Conservation (phyloP, 2,888 invertebrate species). For the Sminthurinus aureus region DNA sequence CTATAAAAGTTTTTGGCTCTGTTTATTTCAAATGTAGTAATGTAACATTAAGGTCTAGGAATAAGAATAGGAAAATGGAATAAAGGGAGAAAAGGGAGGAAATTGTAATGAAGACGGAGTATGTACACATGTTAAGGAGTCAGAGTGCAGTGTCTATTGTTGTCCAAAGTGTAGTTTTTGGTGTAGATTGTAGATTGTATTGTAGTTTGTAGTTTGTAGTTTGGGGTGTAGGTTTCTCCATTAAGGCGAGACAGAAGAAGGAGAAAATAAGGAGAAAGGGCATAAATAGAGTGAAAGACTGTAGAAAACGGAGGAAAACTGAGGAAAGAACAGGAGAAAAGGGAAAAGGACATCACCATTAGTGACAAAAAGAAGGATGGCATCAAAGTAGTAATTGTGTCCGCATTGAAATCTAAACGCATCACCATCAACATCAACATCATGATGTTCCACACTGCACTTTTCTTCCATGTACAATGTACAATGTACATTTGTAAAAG, state of each 20-base stretch:
- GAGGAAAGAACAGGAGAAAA: neutral
- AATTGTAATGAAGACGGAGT: too few relatives aligned
- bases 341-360: conserved; percentile 31
- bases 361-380: conserved; percentile 21
- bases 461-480: too few relatives aligned
- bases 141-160: too few relatives aligned
- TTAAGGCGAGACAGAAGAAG: neutral
- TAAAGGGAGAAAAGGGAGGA: too few relatives aligned
- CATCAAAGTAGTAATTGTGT: conserved; percentile 35
- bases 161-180: neutral
- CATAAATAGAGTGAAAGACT: conserved; percentile 1
- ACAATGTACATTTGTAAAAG: too few relatives aligned
- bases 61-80: too few relatives aligned
- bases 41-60: too few relatives aligned
- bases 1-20: too few relatives aligned
- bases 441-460: neutral
- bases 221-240: neutral
- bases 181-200: too few relatives aligned
- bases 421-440: conserved; percentile 35
- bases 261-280: neutral
- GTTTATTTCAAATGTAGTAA: too few relatives aligned
- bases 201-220: too few relatives aligned
- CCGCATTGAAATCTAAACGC: conserved; percentile 42
- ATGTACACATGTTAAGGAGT: too few relatives aligned
- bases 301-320: neutral